phyloP scores from a whole-genome alignment of 2,113 vertebrate species.

The Ceyx margarethae region DNA sequence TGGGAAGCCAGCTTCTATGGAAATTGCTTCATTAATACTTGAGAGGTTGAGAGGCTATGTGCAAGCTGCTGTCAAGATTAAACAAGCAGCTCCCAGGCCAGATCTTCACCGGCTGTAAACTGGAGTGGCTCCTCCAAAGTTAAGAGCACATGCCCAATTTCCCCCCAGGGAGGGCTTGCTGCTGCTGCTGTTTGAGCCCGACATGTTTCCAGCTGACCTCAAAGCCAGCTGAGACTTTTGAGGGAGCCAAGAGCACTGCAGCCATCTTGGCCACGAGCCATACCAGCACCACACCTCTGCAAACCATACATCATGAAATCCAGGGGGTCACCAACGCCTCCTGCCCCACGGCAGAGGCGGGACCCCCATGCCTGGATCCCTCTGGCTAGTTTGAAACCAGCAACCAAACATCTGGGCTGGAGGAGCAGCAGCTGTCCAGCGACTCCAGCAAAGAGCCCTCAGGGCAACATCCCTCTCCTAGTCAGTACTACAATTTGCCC shows the following conservation, averaged over 20 bases:
- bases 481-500: neutral
- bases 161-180: neutral
- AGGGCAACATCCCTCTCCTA: neutral
- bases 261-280: accelerated
- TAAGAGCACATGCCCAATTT: accelerated
- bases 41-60: neutral
- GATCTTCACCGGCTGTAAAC: neutral
- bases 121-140: neutral
- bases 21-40: neutral
- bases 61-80: neutral
- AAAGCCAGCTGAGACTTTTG: neutral
- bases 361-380: neutral
- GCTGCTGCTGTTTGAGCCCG: neutral
- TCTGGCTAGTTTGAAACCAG: neutral
- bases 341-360: too few species aligned
- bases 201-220: accelerated
- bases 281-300: neutral
- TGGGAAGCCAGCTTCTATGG: neutral
- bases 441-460: neutral
- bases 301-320: neutral
- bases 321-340: accelerated
- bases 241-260: neutral
- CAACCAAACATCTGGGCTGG: neutral
- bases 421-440: neutral
- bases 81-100: neutral